These are phyloP conservation scores for Mechanitis messenoides DNA, from an alignment of 2,888 invertebrate species.

Conservation along the genomic window DNA sequence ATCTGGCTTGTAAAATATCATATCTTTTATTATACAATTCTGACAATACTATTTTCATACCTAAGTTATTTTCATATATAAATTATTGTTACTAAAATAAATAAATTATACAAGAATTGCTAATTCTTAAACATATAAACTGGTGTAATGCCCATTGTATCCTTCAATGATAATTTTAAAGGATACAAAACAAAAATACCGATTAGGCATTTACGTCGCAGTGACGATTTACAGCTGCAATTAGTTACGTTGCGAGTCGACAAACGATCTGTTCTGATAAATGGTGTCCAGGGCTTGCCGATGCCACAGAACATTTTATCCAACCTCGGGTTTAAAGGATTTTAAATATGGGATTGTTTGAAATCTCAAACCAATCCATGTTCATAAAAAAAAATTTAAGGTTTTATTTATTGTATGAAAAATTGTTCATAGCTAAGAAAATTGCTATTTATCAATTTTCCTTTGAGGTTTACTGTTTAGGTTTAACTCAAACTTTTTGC, in stretches of 20 bases:
- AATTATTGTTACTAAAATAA: too few relatives aligned
- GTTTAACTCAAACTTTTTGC: too few relatives aligned
- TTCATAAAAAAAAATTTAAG: too few relatives aligned
- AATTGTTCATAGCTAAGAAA: too few relatives aligned
- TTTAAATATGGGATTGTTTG: too few relatives aligned
- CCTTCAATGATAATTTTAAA: slow-evolving; percentile 14
- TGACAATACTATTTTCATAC: too few relatives aligned
- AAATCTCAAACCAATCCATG: neutral
- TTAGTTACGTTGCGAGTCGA: slow-evolving; percentile 67
- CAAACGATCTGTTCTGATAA: slow-evolving; percentile 63
- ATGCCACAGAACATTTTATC: slow-evolving; percentile 31
- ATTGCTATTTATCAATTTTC: too few relatives aligned
- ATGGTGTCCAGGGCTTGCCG: slow-evolving; percentile 46
- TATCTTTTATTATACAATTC: too few relatives aligned
- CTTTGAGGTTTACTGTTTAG: too few relatives aligned
- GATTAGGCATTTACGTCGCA: slow-evolving; percentile 36
- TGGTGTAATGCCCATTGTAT: neutral
- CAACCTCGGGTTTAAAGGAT: neutral
- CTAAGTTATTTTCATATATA: too few relatives aligned
- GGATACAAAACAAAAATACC: slow-evolving; percentile 24
- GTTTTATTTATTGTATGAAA: too few relatives aligned
- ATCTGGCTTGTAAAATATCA: too few relatives aligned
- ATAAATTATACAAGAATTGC: neutral
- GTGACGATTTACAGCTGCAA: slow-evolving; percentile 66
- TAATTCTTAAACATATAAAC: neutral